Evolutionary conservation across 2,888 invertebrate species (phyloP).

Genomic region (Rhagonycha fulva): DNA sequence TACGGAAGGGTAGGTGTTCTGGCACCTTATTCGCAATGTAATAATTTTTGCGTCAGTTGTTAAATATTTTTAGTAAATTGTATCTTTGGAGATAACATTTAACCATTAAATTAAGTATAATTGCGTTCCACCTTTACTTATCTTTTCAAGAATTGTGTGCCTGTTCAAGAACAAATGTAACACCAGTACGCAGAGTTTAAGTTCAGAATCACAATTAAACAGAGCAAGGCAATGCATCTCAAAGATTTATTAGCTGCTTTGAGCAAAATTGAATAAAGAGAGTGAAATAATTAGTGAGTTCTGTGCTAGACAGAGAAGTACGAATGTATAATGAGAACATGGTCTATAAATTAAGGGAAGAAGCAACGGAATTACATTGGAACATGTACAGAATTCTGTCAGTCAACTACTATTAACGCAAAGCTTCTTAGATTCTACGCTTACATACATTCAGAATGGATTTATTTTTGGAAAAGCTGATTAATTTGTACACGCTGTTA

Average conservation of each 20-base stretch:
- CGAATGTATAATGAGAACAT: slow-evolving; percentile 49
- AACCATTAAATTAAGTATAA: slow-evolving; percentile 30
- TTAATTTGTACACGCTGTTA: slow-evolving; percentile 30
- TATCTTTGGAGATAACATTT: slow-evolving; percentile 21
- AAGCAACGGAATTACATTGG: slow-evolving; percentile 45
- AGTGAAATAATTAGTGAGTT: slow-evolving; percentile 47
- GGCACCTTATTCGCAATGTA: neutral
- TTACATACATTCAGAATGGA: slow-evolving; percentile 26
- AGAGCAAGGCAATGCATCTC: slow-evolving; percentile 33
- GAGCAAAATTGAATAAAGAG: slow-evolving; percentile 48
- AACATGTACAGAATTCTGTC: slow-evolving; percentile 47
- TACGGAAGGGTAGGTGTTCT: neutral
- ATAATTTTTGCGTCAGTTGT: slow-evolving; percentile 25
- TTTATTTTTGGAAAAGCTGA: slow-evolving; percentile 29
- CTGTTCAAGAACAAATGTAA: slow-evolving; percentile 22
- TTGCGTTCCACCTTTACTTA: slow-evolving; percentile 28
- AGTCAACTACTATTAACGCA: slow-evolving; percentile 37
- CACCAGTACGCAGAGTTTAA: slow-evolving; percentile 29
- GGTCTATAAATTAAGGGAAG: slow-evolving; percentile 48
- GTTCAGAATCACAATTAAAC: slow-evolving; percentile 32
- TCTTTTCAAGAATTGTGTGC: slow-evolving; percentile 23
- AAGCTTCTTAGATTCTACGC: slow-evolving; percentile 25
- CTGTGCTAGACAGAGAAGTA: slow-evolving; percentile 41
- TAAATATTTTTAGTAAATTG: slow-evolving; percentile 20
- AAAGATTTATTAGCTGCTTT: slow-evolving; percentile 34